Evolutionary conservation across 2,797 vertebrate genomes (phyloP), one percentile per base, ranked within the genome.

Genomic region (Selene dorsalis): DNA sequence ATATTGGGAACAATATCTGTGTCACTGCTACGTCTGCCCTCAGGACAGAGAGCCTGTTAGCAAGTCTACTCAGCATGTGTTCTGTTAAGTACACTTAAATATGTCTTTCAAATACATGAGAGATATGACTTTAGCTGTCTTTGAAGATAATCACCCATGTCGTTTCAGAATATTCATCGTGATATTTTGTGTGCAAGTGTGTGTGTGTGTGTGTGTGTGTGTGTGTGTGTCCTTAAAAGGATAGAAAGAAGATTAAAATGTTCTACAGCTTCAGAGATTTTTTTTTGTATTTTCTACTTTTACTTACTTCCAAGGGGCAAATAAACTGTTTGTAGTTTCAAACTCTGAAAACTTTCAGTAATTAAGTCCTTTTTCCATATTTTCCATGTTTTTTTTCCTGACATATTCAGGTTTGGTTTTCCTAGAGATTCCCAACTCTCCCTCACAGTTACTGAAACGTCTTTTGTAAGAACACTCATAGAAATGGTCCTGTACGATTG

Each of bases 111-210:
- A 69, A 69, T 61, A 56, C 64, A 47, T 32, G 43, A 78, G 75
- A 84, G 61, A 26, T 84, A 83, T 88, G 72, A 74, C 65, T 80
- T 70, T 17, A 26, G 50, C 57, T 86, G 68, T 75, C 57, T 79
- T 84, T 82, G 58, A 84, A 79, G 68, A 84, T 83, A 82, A 83
- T 87, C 67, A 61, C 18, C 48, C 14, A 16, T 67, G 65, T 64
- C 48, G 2, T 82, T 56, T 66, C 26, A 76, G 48, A 43, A 67
- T 62, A 56, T 48, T 14, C 57, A 70, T 76, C 66, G 68, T 60
- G 60, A 26, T 47, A 30, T n/a, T 62, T 57, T 65, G 2, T 45
- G 24, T 13, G 9, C 43, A 26, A 11, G 16, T 50, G 22, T 18
- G 13, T 64, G 55, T 30, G 16, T 57, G 18, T 77, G 43, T 64